A percentile compares a stretch with the other conserved stretches of the same genome.
These are phyloP conservation scores for Tipula confusa DNA, from an alignment of 2,888 invertebrate genomes.

Conservation along the genomic window DNA sequence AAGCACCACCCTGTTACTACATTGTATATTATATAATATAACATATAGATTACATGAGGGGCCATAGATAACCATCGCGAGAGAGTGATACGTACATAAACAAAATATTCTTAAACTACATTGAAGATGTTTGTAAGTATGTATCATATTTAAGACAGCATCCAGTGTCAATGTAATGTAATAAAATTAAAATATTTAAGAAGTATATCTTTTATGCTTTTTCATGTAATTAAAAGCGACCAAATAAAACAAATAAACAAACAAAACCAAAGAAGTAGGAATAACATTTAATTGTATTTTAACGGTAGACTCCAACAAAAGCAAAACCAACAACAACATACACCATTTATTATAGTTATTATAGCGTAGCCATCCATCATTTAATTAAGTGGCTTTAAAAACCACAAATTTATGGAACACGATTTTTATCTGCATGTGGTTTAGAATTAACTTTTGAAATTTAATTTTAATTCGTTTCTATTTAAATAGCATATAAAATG, in stretches of 20 bases:
- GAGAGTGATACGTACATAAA: neutral
- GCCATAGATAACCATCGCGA: neutral
- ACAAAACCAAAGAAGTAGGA: neutral
- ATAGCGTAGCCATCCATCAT: neutral
- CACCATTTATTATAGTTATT: neutral
- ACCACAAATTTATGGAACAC: conserved; percentile 3
- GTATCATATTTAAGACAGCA: neutral
- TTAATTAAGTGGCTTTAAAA: conserved; percentile 12
- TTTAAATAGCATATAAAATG: neutral
- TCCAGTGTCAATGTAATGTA: neutral
- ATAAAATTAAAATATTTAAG: neutral
- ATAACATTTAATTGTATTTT: neutral
- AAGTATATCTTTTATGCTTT: conserved; percentile 5
- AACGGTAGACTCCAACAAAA: neutral
- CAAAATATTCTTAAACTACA: neutral
- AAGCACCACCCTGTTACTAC: too few species aligned
- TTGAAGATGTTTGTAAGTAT: neutral
- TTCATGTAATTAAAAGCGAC: neutral
- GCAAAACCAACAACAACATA: neutral
- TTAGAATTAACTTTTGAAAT: neutral
- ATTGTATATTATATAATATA: neutral
- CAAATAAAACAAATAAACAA: neutral
- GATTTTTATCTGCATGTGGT: neutral
- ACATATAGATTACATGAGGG: neutral
- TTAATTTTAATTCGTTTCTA: neutral